Evolutionary conservation across 2,797 vertebrate genomes (phyloP).

Genomic region (Rhyacichthys aspro): DNA sequence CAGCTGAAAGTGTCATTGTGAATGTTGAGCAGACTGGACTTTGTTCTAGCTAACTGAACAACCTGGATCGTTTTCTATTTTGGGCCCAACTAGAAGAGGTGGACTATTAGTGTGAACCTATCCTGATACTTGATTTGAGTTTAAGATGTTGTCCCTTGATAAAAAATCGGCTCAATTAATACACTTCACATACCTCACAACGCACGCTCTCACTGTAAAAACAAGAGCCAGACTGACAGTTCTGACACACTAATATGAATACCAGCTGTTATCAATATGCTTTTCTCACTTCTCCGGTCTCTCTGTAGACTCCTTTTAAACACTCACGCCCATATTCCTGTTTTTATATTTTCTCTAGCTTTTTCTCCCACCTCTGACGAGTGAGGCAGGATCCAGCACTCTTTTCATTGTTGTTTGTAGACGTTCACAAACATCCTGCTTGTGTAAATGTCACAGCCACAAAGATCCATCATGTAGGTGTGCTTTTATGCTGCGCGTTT

Average conservation of each 20-base stretch:
- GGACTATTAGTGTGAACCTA: too few relatives aligned
- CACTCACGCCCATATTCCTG: constrained; percentile 17
- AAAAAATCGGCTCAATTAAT: too few relatives aligned
- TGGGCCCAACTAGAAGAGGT: too few relatives aligned
- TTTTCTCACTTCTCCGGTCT: constrained; percentile 40
- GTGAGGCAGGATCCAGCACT: constrained; percentile 23
- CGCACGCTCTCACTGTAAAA: too few relatives aligned
- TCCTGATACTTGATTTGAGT: too few relatives aligned
- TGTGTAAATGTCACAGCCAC: constrained; percentile 55
- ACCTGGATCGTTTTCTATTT: too few relatives aligned
- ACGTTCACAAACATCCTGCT: constrained; percentile 34
- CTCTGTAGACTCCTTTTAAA: constrained; percentile 37
- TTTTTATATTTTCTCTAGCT: constrained; percentile 19
- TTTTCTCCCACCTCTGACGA: constrained; percentile 41
- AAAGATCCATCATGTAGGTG: constrained; percentile 25
- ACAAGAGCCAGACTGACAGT: constrained; percentile 33
- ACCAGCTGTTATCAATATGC: constrained; percentile 45
- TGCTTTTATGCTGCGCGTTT: background rate
- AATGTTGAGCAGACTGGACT: too few relatives aligned
- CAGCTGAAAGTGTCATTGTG: too few relatives aligned
- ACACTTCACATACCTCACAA: too few relatives aligned
- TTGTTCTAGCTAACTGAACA: too few relatives aligned
- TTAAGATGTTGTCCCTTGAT: too few relatives aligned
- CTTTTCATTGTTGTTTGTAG: constrained; percentile 39
- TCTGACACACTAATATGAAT: constrained; percentile 48